Conservation (phyloP, 2,113 vertebrate genomes). For the Gymnogyps californianus region DNA sequence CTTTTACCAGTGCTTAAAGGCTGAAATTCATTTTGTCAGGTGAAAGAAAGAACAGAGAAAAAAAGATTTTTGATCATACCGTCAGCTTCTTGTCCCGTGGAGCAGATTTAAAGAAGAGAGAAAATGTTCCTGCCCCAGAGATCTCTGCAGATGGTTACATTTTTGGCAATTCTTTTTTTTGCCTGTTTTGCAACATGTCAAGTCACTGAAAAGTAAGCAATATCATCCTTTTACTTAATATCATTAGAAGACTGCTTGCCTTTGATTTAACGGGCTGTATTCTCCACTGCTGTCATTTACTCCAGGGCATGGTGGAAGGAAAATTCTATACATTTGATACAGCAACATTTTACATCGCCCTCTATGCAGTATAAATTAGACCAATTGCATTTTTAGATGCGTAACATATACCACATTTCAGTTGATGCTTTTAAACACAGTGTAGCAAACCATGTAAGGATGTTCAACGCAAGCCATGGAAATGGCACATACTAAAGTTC, state of each 20-base stretch:
- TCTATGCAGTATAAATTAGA: not conserved
- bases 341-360: not conserved
- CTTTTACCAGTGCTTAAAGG: not conserved
- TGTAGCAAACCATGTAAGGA: not conserved
- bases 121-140: conserved; percentile 39
- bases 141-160: not conserved
- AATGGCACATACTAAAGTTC: not conserved
- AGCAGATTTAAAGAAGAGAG: not conserved
- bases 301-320: not conserved
- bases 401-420: not conserved
- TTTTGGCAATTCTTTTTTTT: conserved; percentile 12
- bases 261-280: not conserved
- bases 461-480: not conserved
- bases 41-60: not conserved
- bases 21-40: conserved; percentile 10
- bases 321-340: not conserved
- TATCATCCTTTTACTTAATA: not conserved
- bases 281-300: not conserved
- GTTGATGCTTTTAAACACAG: not conserved
- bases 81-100: not conserved
- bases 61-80: not conserved
- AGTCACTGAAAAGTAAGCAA: conserved; percentile 60
- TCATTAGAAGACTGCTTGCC: not conserved
- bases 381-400: not conserved
- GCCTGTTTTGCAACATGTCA: conserved; percentile 21